Evolutionary conservation across 1,140 invertebrate genomes (phyloP).

Genomic region (Frieseomelitta varia): DNA sequence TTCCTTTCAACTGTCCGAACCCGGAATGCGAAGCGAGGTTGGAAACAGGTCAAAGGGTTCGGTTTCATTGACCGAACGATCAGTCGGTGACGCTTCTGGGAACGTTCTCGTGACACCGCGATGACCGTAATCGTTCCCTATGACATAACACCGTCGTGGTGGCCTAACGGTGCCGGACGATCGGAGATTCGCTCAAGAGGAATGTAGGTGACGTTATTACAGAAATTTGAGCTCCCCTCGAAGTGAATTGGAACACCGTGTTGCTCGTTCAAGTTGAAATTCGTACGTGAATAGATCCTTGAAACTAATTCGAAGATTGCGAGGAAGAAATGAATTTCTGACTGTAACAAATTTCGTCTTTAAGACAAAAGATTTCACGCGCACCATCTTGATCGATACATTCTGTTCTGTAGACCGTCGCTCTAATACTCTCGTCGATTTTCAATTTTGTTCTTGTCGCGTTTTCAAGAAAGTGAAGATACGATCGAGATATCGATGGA

Average conservation of each 20-base stretch:
- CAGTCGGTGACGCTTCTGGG: conserved; percentile 19
- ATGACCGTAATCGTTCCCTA: conserved; percentile 32
- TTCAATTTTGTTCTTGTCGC: no score
- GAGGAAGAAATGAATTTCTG: no score
- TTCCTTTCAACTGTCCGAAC: conserved; percentile 6
- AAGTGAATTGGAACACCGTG: background rate
- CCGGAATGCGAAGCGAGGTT: conserved; percentile 27
- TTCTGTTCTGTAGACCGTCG: no score
- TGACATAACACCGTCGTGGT: conserved; percentile 12
- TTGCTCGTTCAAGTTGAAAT: background rate
- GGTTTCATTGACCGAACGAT: conserved; percentile 11
- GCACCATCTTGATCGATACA: no score
- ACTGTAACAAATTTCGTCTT: no score
- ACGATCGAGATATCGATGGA: no score
- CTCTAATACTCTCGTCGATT: no score
- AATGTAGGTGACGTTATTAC: background rate
- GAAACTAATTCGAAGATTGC: background rate
- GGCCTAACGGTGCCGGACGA: background rate
- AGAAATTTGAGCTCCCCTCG: background rate
- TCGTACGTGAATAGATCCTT: background rate
- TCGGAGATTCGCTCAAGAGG: background rate
- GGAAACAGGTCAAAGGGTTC: conserved; percentile 27
- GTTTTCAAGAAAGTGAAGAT: no score
- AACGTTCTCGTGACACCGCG: conserved; percentile 5
- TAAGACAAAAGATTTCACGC: no score